These are phyloP conservation scores for Lithosia quadra DNA, from an alignment of 2,888 invertebrate species.

Conservation along the genomic window DNA sequence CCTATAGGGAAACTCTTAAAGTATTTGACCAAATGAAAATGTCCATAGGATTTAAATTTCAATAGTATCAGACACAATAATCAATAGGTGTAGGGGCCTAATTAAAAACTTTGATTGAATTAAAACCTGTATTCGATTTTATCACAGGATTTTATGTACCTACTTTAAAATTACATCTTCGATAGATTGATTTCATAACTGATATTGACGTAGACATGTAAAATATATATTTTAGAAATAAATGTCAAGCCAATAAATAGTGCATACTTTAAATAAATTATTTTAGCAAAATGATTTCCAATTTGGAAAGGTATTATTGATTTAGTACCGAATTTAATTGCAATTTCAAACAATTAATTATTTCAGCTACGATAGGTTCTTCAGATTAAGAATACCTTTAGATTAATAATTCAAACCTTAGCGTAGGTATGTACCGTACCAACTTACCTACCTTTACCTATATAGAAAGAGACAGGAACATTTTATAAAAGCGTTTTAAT, in stretches of 20 bases:
- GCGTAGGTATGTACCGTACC: background rate
- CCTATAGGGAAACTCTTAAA: background rate
- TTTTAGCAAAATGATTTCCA: background rate
- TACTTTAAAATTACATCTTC: too few species aligned
- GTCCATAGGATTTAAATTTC: constrained; percentile 4
- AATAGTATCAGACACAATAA: too few species aligned
- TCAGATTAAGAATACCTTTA: background rate
- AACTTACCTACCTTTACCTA: background rate
- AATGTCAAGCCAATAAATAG: background rate
- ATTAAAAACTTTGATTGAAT: too few species aligned
- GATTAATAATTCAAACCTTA: background rate
- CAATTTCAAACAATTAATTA: background rate
- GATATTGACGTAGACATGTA: too few species aligned
- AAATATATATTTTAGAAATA: background rate
- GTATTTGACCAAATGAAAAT: constrained; percentile 30
- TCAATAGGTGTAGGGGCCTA: too few species aligned
- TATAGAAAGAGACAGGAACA: background rate
- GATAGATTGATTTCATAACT: too few species aligned
- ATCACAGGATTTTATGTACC: too few species aligned
- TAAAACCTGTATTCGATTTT: too few species aligned
- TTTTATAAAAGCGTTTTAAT: constrained; percentile 34
- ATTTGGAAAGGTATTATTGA: background rate
- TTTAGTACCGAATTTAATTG: background rate
- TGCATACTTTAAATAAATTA: background rate
- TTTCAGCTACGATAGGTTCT: background rate